Conservation (phyloP, 2,797 vertebrate genomes). For the Petrocephalus schoutedeni region DNA sequence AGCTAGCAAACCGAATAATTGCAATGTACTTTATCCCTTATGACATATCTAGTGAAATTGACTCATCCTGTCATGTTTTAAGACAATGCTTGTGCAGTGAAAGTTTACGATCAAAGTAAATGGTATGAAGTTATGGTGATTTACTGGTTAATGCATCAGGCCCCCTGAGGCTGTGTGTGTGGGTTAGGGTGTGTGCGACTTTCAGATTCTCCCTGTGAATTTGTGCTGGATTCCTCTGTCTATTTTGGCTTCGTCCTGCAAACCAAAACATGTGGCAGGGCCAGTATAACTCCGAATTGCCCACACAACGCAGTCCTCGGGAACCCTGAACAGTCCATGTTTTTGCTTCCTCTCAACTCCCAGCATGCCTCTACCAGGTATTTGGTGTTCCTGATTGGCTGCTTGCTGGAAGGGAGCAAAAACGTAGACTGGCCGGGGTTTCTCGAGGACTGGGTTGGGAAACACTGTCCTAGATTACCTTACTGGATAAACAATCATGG, state of each 20-base stretch:
- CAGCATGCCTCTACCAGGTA: no score
- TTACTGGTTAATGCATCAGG: not conserved
- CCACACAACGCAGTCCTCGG: not conserved
- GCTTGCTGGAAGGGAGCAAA: no score
- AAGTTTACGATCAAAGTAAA: not conserved
- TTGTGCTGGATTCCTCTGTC: not conserved
- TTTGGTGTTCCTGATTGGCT: no score
- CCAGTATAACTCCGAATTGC: not conserved
- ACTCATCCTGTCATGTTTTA: not conserved
- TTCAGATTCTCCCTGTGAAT: not conserved
- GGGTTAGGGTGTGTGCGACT: not conserved
- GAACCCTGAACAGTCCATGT: no score
- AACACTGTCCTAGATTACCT: not conserved
- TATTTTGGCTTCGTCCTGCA: no score
- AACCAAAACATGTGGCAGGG: no score
- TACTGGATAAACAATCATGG: not conserved
- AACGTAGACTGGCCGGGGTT: no score
- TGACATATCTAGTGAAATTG: not conserved
- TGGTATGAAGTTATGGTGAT: not conserved
- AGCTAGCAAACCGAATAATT: not conserved
- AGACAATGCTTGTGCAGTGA: not conserved
- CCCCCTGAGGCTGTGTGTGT: not conserved
- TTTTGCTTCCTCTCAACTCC: no score
- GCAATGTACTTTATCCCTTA: not conserved
- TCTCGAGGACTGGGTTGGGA: no score